Percentiles rank a stretch among this genome's conserved stretches.
Evolutionary conservation across 1,140 invertebrate genomes (phyloP).

Genomic region (Apis mellifera): DNA sequence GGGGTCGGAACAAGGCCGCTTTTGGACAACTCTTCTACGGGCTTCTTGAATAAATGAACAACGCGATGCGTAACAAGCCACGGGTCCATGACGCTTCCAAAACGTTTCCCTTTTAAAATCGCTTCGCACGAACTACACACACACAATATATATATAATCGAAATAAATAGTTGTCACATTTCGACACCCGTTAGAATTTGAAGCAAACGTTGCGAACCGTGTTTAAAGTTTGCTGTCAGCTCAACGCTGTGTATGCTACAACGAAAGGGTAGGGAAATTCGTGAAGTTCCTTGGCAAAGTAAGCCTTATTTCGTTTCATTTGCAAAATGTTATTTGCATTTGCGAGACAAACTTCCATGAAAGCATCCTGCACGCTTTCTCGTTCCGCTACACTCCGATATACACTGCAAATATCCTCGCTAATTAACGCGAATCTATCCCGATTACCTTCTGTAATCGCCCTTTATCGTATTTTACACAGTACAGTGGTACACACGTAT

Average conservation of each 20-base stretch:
- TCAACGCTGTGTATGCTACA: background rate
- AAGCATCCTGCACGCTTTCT: background rate
- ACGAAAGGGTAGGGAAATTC: constrained; percentile 31
- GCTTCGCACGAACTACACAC: too few relatives aligned
- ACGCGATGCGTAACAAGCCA: background rate
- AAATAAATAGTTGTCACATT: constrained; percentile 12
- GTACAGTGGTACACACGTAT: too few relatives aligned
- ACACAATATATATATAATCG: background rate
- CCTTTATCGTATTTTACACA: too few relatives aligned
- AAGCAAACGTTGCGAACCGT: background rate
- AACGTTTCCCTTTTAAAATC: background rate
- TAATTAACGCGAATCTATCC: background rate
- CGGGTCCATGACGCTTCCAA: too few relatives aligned
- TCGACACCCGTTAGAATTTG: background rate
- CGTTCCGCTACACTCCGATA: background rate
- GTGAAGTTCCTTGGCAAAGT: constrained; percentile 17
- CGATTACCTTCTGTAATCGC: background rate
- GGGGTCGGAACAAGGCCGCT: constrained; percentile 8
- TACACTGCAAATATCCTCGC: background rate
- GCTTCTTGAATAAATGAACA: constrained; percentile 27
- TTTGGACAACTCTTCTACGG: background rate
- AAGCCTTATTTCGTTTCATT: constrained; percentile 23
- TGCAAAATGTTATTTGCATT: constrained; percentile 25
- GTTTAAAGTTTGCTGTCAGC: constrained; percentile 28
- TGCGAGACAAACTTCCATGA: background rate